phyloP scores from a whole-genome alignment of 2,113 vertebrate species.

The Phycodurus eques region DNA sequence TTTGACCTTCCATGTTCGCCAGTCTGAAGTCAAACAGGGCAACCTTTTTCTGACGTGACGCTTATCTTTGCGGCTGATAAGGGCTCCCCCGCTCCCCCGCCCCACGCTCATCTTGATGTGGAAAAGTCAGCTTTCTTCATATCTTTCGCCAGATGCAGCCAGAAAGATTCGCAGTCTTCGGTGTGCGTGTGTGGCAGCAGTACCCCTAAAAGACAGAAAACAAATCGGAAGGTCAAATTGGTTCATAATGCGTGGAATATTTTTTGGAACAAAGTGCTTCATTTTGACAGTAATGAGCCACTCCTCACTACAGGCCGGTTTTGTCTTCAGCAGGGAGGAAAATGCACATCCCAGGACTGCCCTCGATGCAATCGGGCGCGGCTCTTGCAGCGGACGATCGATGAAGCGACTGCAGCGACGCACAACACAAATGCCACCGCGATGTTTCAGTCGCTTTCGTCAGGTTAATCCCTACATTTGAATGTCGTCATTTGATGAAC shows the following conservation, averaged over 20 bases:
- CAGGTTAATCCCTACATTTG: neutral
- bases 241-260: constrained; percentile 4
- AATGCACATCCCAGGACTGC: neutral
- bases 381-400: neutral
- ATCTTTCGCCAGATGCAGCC: constrained; percentile 59
- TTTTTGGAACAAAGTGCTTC: constrained; percentile 4
- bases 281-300: constrained; percentile 4
- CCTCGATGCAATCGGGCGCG: neutral
- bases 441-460: neutral
- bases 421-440: neutral
- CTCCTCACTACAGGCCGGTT: neutral
- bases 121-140: constrained; percentile 60
- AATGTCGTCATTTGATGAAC: neutral
- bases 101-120: constrained; percentile 51
- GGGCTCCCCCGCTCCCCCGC: constrained; percentile 12
- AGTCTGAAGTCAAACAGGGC: constrained; percentile 39
- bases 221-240: constrained; percentile 9
- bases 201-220: constrained; percentile 9
- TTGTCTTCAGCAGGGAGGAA: neutral
- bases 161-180: constrained; percentile 42
- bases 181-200: neutral
- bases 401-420: neutral
- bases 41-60: constrained; percentile 59
- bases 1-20: constrained; percentile 61
- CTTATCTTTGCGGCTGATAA: constrained; percentile 54